Conservation (phyloP, 2,888 invertebrate genomes). For the Dimorphilus gyrociliatus region DNA sequence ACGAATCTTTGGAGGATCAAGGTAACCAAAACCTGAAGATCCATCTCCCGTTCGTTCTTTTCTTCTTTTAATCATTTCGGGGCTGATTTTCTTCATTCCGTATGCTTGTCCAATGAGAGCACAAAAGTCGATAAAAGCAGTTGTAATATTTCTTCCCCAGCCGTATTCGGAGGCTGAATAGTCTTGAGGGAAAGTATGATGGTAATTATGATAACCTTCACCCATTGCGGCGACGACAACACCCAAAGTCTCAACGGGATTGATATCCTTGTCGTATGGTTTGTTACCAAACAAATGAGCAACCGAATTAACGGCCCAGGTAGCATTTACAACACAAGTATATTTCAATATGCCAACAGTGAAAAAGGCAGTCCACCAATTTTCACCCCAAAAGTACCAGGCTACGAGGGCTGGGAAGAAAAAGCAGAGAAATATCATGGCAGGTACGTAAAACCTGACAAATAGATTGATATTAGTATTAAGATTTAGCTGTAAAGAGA, state of each 20-base stretch:
- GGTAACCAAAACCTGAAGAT: no score
- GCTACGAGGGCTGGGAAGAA: conserved; percentile 63
- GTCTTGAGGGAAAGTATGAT: conserved; percentile 82
- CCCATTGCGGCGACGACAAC: conserved; percentile 51
- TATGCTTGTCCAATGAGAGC: conserved; percentile 70
- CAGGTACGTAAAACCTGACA: conserved; percentile 54
- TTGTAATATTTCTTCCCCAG: conserved; percentile 49
- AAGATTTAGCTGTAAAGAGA: neutral
- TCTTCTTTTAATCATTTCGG: conserved; percentile 52
- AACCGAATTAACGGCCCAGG: conserved; percentile 83
- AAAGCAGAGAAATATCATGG: conserved; percentile 64
- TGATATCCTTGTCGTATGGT: conserved; percentile 67
- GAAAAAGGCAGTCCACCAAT: conserved; percentile 59
- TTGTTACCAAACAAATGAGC: conserved; percentile 83
- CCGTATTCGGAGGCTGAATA: conserved; percentile 78
- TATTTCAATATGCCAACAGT: conserved; percentile 63
- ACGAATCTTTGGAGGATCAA: no score
- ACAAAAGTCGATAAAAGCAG: conserved; percentile 60
- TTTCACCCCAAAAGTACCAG: conserved; percentile 66
- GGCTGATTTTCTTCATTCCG: conserved; percentile 58
- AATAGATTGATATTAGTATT: neutral
- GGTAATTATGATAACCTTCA: conserved; percentile 81
- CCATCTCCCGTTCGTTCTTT: conserved; percentile 48
- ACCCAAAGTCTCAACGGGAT: conserved; percentile 56
- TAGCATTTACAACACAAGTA: conserved; percentile 67